Evolutionary conservation across 2,888 invertebrate species (phyloP).

Genomic region (Stomorhina lunata): DNA sequence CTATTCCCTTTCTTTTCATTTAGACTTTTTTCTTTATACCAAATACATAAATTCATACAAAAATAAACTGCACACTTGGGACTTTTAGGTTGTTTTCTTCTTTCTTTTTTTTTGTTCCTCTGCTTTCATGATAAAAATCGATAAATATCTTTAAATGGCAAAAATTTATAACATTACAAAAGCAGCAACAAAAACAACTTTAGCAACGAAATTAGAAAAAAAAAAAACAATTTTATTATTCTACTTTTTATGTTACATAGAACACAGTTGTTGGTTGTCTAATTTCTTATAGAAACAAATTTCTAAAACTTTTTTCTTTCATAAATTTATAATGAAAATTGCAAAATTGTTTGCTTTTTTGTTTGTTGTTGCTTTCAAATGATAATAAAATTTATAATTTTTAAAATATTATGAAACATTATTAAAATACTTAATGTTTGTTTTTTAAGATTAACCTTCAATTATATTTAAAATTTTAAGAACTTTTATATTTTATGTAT

Average conservation of each 20-base stretch:
- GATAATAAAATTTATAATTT: background rate
- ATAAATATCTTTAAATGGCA: constrained; percentile 71
- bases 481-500: too few relatives aligned
- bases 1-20: background rate
- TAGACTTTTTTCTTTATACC: background rate
- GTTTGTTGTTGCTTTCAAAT: background rate
- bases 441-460: too few relatives aligned
- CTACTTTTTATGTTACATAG: constrained; percentile 43
- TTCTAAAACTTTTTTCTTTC: background rate
- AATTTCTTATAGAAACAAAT: background rate
- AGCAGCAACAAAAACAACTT: constrained; percentile 20
- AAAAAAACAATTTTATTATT: constrained; percentile 34
- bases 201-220: background rate
- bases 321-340: constrained; percentile 37
- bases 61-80: constrained; percentile 49
- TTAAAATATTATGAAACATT: background rate
- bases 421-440: too few relatives aligned
- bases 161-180: constrained; percentile 75
- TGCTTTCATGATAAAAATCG: constrained; percentile 63
- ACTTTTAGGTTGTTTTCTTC: constrained; percentile 33
- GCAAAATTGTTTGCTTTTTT: background rate
- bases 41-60: background rate
- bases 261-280: constrained; percentile 52
- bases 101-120: too few relatives aligned
- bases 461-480: too few relatives aligned